Percentiles rank a stretch among this genome's conserved stretches.
Evolutionary conservation across 2,797 vertebrate species (phyloP).

Genomic region (Macropodus opercularis): DNA sequence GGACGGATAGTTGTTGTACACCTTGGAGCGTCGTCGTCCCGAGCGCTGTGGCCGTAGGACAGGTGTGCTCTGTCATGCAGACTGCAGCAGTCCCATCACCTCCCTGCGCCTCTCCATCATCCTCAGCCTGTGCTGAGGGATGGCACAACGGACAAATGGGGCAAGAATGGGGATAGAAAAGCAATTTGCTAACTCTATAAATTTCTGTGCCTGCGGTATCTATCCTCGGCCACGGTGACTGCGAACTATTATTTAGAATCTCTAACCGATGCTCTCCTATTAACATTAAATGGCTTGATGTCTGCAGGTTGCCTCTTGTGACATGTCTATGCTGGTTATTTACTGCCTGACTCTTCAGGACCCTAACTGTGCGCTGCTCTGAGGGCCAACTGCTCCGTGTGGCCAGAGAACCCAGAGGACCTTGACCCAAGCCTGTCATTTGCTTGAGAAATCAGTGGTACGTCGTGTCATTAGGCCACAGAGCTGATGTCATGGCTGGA

Average conservation of each 20-base stretch:
- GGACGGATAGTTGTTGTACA: constrained; percentile 53
- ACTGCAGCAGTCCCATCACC: constrained; percentile 50
- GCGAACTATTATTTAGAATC: constrained; percentile 80
- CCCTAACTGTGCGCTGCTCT: constrained; percentile 52
- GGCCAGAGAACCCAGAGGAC: too few species aligned
- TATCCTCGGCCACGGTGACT: constrained; percentile 65
- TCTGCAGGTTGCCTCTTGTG: constrained; percentile 71
- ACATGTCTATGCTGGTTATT: constrained; percentile 80
- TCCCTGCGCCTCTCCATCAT: constrained; percentile 64
- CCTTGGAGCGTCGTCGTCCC: constrained; percentile 55
- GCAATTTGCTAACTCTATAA: constrained; percentile 81
- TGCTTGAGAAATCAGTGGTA: too few species aligned
- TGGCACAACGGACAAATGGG: constrained; percentile 61
- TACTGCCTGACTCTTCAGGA: constrained; percentile 60
- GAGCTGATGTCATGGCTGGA: background rate
- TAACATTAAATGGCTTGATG: constrained; percentile 76
- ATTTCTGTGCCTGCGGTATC: constrained; percentile 65
- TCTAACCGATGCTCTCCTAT: constrained; percentile 80
- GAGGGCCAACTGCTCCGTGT: constrained; percentile 39
- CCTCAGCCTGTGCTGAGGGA: constrained; percentile 40
- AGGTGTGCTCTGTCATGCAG: constrained; percentile 64
- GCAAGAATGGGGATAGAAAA: constrained; percentile 74
- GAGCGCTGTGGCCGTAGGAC: constrained; percentile 56
- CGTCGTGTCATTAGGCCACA: too few species aligned
- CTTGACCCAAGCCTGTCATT: too few species aligned